Evolutionary conservation across 2,888 invertebrate species (phyloP), one percentile per base, ranked within the genome.

Genomic region (Apoderus coryli): DNA sequence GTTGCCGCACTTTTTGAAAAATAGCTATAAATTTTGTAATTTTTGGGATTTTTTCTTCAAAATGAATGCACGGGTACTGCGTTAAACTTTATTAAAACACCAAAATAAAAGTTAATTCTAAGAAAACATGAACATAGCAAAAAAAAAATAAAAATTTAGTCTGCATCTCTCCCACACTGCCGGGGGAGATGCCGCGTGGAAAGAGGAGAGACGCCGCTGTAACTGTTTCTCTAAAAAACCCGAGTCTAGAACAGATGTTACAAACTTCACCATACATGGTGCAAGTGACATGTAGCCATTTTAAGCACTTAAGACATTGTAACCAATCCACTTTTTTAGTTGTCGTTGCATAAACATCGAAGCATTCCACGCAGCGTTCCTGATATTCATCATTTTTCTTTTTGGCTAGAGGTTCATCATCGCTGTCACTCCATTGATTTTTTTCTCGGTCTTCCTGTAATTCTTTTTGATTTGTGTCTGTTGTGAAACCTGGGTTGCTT

Each of bases 281-380:
- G 16, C 28, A 28, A 28, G 28, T 28, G 28, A 28, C 33, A 25
- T 30, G 11, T 16, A 27, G 28, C 13, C 26, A 34, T 14, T 22
- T 14, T 13, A 22, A 4, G 11, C 24, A 30, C 10, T n/a, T 33
- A 10, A 28, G 10, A 14, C 33, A 33, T 10, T 24, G 15, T 11
- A 33, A 12, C 33, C 33, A 33, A 25, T 33, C 29, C 22, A 29
- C 33, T 14, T 25, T 25, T 30, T 33, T 33, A 16, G 29, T 33
- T 24, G 33, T 32, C 27, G 27, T 19, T 22, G 5, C 27, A 11
- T 22, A 27, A 32, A 27, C 27, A 22, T 32, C 25, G 14, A 25
- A 28, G 28, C 28, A 28, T 28, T 28, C 28, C 28, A 28, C 28
- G 16, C 28, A 28, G 28, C 28, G 28, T 28, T 28, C 29, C 29